Percentiles rank a stretch among this genome's conserved stretches.
phyloP scores from a whole-genome alignment of 2,113 vertebrate species.

The Melanostigma gelatinosum region DNA sequence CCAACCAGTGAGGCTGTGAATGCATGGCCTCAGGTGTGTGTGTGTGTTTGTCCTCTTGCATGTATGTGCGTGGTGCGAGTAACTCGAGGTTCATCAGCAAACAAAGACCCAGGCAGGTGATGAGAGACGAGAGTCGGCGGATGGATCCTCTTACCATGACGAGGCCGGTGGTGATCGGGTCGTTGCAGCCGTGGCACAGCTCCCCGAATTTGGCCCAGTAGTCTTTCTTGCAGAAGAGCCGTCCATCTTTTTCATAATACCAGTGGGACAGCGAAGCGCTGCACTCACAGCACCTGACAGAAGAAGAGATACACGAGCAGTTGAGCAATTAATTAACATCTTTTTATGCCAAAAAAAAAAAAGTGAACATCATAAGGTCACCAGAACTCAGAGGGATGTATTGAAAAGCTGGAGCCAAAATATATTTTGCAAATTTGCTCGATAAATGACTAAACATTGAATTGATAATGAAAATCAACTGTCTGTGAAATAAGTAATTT shows the following conservation, averaged over 20 bases:
- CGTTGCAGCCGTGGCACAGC: slow-evolving; percentile 94
- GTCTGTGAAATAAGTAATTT: not conserved
- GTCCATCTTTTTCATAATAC: slow-evolving; percentile 98
- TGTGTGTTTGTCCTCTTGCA: slow-evolving; percentile 2
- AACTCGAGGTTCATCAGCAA: slow-evolving; percentile 56
- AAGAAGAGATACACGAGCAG: not conserved
- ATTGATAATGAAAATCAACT: not conserved
- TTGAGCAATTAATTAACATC: not conserved
- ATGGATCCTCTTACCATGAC: slow-evolving; percentile 90
- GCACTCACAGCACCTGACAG: slow-evolving; percentile 92
- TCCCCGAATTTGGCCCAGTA: slow-evolving; percentile 96
- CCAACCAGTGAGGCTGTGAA: slow-evolving; percentile 16
- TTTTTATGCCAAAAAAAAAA: not conserved
- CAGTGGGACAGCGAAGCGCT: slow-evolving; percentile 92
- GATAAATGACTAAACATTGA: not conserved
- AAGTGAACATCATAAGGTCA: not conserved
- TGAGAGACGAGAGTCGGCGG: slow-evolving; percentile 34
- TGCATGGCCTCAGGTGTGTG: slow-evolving; percentile 4
- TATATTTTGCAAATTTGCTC: not conserved
- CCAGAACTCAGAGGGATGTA: not conserved
- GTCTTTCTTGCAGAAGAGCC: slow-evolving; percentile 97
- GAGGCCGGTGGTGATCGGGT: slow-evolving; percentile 95
- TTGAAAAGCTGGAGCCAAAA: not conserved
- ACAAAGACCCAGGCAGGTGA: slow-evolving; percentile 53
- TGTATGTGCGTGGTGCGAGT: slow-evolving; percentile 8